phyloP scores from a whole-genome alignment of 2,797 vertebrate genomes.

The Anabas testudineus region DNA sequence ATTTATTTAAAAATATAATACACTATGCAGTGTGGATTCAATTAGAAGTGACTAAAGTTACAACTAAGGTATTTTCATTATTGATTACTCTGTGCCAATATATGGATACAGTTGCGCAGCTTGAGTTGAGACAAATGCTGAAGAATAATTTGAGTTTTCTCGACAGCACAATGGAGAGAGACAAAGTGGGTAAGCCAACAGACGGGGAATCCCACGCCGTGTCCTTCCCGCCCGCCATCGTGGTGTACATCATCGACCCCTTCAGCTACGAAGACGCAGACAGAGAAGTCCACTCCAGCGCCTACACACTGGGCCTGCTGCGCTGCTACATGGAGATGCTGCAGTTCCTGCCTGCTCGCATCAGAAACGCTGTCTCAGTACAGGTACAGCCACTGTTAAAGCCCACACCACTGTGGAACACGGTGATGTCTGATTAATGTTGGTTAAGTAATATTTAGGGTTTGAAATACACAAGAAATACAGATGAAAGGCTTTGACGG shows the following conservation, averaged over 20 bases:
- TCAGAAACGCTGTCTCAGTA: conserved; percentile 95
- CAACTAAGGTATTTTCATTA: no score
- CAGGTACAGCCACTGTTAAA: conserved; percentile 72
- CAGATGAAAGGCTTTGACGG: background rate
- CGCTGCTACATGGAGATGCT: conserved; percentile 96
- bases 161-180: conserved; percentile 96
- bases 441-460: background rate
- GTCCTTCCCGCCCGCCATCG: conserved; percentile 95
- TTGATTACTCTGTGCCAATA: no score
- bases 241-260: conserved; percentile 97
- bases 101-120: background rate
- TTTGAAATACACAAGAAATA: background rate
- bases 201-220: conserved; percentile 97
- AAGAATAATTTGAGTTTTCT: conserved; percentile 1
- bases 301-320: conserved; percentile 94
- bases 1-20: no score
- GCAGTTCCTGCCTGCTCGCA: conserved; percentile 90
- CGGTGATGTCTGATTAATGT: no score
- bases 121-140: background rate
- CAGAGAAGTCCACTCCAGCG: conserved; percentile 86
- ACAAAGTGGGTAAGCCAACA: conserved; percentile 97
- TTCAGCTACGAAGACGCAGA: conserved; percentile 95
- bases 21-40: no score
- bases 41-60: no score
- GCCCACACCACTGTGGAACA: no score